Conservation (phyloP, 2,113 vertebrate species). For the Sebastes schlegelii region DNA sequence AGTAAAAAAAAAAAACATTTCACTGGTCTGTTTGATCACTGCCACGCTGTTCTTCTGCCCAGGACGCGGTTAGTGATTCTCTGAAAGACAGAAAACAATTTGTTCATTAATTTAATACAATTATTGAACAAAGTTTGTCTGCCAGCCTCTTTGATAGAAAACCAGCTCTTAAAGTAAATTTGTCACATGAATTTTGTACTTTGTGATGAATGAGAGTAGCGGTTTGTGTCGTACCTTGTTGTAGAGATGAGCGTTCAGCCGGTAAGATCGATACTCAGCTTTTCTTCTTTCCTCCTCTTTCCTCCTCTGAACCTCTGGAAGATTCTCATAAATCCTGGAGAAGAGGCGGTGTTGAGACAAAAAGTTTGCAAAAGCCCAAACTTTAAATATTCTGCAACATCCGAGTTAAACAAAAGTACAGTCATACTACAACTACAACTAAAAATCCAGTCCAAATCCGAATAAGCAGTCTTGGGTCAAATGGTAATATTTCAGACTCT, state of each 20-base stretch:
- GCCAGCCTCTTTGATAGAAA: neutral
- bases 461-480: neutral
- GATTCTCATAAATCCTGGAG: constrained; percentile 91
- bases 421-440: too few relatives aligned
- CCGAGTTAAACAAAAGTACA: neutral
- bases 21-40: constrained; percentile 34
- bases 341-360: neutral
- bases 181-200: too few relatives aligned
- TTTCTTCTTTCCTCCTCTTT: constrained; percentile 89
- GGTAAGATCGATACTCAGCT: constrained; percentile 85
- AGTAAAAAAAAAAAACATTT: neutral
- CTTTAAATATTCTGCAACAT: neutral
- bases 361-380: neutral
- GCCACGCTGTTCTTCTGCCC: constrained; percentile 70
- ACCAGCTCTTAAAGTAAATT: neutral
- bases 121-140: too few relatives aligned
- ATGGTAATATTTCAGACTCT: neutral
- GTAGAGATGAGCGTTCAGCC: constrained; percentile 91
- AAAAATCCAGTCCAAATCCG: neutral
- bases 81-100: constrained; percentile 65
- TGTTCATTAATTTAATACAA: neutral
- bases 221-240: constrained; percentile 79
- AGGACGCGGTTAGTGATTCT: constrained; percentile 77
- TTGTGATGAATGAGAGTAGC: too few relatives aligned
- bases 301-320: constrained; percentile 90